Evolutionary conservation across 2,113 vertebrate genomes (phyloP).

Genomic region (Sisor rabdophorus): DNA sequence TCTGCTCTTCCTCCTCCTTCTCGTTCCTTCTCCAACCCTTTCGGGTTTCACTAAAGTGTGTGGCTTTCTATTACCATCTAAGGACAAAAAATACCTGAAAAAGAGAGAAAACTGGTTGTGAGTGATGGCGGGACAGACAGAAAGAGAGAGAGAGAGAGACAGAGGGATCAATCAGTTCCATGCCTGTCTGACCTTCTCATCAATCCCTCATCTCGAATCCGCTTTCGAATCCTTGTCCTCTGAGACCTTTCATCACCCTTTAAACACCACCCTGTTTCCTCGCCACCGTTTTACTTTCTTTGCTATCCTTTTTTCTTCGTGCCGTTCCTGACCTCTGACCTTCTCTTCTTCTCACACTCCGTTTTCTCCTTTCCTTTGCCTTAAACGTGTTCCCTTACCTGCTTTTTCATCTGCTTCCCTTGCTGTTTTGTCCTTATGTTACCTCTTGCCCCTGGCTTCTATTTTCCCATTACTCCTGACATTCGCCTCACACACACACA

Average conservation of each 20-base stretch:
- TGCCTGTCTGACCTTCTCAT: conserved; percentile 8
- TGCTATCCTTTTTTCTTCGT: background rate
- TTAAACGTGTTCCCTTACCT: background rate
- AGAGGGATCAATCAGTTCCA: conserved; percentile 12
- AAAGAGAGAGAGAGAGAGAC: background rate
- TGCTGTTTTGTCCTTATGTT: background rate
- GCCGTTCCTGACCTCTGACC: conserved; percentile 5
- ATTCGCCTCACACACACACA: conserved; percentile 7
- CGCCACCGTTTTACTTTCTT: background rate
- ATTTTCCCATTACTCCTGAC: conserved; percentile 25
- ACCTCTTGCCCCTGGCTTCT: conserved; percentile 4
- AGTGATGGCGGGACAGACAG: too few relatives aligned
- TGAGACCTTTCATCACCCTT: background rate
- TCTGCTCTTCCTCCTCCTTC: background rate
- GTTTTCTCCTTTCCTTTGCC: background rate
- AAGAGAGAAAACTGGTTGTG: background rate
- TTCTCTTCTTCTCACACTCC: background rate
- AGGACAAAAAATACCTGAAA: background rate
- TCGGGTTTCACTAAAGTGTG: background rate
- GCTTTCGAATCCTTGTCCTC: conserved; percentile 20
- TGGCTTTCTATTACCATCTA: background rate
- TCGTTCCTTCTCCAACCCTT: conserved; percentile 8
- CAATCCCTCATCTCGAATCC: conserved; percentile 12
- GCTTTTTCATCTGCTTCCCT: background rate
- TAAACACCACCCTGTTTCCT: conserved; percentile 3